Evolutionary conservation across 2,113 vertebrate genomes (phyloP), one percentile per base, ranked within the genome.

Genomic region (Sprattus sprattus): DNA sequence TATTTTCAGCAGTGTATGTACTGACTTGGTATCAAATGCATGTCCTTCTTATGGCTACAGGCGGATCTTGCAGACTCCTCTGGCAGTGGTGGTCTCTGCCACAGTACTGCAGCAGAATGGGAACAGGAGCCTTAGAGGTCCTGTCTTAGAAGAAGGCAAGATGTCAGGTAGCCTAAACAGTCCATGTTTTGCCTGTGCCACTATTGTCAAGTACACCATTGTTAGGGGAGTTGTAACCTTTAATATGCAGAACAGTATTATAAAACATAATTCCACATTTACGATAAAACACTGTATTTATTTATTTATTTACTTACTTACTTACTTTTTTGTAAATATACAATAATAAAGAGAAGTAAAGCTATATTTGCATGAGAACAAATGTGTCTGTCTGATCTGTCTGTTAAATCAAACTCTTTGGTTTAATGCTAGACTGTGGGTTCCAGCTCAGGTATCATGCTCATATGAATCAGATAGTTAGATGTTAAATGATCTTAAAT

Each of bases 401-500:
- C 25, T 16, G 32, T 4, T 39, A 39, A 39, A 13, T 39, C 11
- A 32, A 71, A 39, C 32, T 16, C 13, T 22, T 20, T 60, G 18
- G 54, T 22, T 22, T 20, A 22, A 20, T 60, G 54, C 20, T 60
- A 60, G 54, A 5, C 54, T 39, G 39, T 39, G 10, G 28, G 71
- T 13, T 16, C 71, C 71, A 39, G 0, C 71, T 78, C 71, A 39
- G 71, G 71, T 78, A 32, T 5, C 9, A 2, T 6, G 25, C 32
- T 78, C 64, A 71, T 71, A 13, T 32, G 64, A 32, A 71, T 71
- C 71, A 78, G 71, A 32, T 18, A 78, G 71, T 78, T 78, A 78
- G 71, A 78, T 78, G 71, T 78, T 78, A 78, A 78, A 78, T 78
- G 71, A 32, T 15, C 25, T 78, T 44, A 78, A 78, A 78, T 78